Base-by-base conservation (phyloP, 2,888 invertebrate genomes). In the Trachelus tabidus region DNA sequence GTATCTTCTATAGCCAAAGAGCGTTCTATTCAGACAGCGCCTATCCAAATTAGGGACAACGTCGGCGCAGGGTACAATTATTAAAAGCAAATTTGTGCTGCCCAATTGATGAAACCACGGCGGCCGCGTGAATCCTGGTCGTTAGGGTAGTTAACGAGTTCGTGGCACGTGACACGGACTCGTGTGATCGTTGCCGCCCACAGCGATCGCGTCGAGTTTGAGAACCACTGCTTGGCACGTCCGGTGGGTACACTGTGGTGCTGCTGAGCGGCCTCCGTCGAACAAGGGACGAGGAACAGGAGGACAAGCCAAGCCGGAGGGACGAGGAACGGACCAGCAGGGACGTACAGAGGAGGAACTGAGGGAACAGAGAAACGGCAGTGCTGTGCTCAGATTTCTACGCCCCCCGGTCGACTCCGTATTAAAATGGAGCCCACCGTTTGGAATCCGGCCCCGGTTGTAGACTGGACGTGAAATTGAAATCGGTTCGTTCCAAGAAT, bases 71-170 rank as follows among this genome's bases (percentile, higher is more conserved):
- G 81, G 79, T 82, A 79, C 79, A 83, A 82, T 83, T 79, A 81
- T 83, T 79, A 81, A 82, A 80, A 80, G 81, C 79, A 73, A 82
- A 84, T 82, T 82, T 80, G 77, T 82, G 82, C 79, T 82, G 83
- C 79, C 86, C 88, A 89, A 89, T 89, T 89, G 87, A 84, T 83
- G 84, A 86, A 86, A 87, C 87, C 86, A 83, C 87, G 80, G 80
- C 83, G 84, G 87, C 87, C 86, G 87, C 87, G 89, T 86, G 88
- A 82, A 89, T 87, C 87, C 83, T 84, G 89, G 85, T 89, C 88
- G 88, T 89, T 89, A 89, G 89, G 89, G 88, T 85, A 83, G 88
- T 89, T 89, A 89, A 89, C 88, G 88, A 89, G 89, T 89, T 86
- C 84, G 85, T 82, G 89, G 89, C 89, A 89, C 89, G 88, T 89